These are phyloP conservation scores for Neodontobutis hainanensis DNA, from an alignment of 2,113 vertebrate species.

Conservation along the genomic window DNA sequence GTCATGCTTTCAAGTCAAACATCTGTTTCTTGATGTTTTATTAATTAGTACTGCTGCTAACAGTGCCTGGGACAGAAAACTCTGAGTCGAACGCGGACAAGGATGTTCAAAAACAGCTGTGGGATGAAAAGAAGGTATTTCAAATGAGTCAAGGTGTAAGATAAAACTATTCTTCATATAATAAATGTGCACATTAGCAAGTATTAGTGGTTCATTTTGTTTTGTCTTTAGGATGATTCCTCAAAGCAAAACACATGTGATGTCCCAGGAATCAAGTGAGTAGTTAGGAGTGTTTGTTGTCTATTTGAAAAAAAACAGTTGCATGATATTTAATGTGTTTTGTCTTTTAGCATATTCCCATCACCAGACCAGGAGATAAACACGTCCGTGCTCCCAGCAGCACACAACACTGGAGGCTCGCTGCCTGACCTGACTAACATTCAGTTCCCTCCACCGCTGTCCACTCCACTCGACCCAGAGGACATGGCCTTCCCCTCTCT, in stretches of 20 bases:
- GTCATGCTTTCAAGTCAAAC: slow-evolving; percentile 37
- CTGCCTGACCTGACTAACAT: slow-evolving; percentile 97
- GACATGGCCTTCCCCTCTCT: slow-evolving; percentile 88
- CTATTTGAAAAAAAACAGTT: neutral
- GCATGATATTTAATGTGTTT: neutral
- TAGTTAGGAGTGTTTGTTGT: slow-evolving; percentile 26
- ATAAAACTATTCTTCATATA: neutral
- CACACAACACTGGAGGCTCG: slow-evolving; percentile 94
- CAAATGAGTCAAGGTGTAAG: slow-evolving; percentile 10
- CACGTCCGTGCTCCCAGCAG: slow-evolving; percentile 85
- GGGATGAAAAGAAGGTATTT: slow-evolving; percentile 91
- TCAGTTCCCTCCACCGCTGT: slow-evolving; percentile 95
- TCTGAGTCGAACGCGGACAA: slow-evolving; percentile 82
- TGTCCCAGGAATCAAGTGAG: slow-evolving; percentile 99
- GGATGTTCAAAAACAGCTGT: slow-evolving; percentile 84
- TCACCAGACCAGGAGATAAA: slow-evolving; percentile 93
- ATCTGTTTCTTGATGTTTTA: slow-evolving; percentile 57
- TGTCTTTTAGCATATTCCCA: slow-evolving; percentile 87
- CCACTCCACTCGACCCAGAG: slow-evolving; percentile 93
- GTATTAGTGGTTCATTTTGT: slow-evolving; percentile 20
- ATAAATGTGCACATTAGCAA: neutral
- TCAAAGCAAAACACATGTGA: slow-evolving; percentile 92
- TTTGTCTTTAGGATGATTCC: slow-evolving; percentile 80
- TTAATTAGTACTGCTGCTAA: slow-evolving; percentile 86
- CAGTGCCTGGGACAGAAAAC: slow-evolving; percentile 93